Percentiles rank a stretch among this genome's conserved stretches.
phyloP scores from a whole-genome alignment of 1,140 invertebrate species.

The Ridgeia piscesae region DNA sequence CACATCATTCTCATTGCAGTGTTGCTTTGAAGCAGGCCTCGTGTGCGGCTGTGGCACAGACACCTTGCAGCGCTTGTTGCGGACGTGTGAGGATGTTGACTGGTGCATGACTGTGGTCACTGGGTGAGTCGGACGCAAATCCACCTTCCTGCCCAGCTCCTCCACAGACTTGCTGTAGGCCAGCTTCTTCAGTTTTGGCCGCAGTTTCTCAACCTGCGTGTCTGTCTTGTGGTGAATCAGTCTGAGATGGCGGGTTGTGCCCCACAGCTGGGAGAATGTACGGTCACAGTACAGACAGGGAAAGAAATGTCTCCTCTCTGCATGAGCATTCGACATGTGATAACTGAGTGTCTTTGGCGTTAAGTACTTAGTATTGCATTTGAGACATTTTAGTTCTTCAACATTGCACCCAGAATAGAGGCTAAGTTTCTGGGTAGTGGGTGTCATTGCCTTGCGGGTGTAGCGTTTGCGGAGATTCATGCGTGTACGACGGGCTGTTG shows the following conservation, averaged over 20 bases:
- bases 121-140: neutral
- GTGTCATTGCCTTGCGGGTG: neutral
- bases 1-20: neutral
- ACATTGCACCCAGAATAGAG: neutral
- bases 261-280: slow-evolving; percentile 51
- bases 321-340: slow-evolving; percentile 52
- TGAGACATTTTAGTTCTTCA: slow-evolving; percentile 33
- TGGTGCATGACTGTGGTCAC: neutral
- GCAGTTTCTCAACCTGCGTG: slow-evolving; percentile 46
- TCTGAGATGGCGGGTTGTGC: slow-evolving; percentile 51
- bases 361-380: slow-evolving; percentile 43
- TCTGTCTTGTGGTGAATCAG: slow-evolving; percentile 49
- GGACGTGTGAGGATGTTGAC: neutral
- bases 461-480: slow-evolving; percentile 16
- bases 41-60: neutral
- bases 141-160: slow-evolving; percentile 15
- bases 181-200: slow-evolving; percentile 39
- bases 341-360: slow-evolving; percentile 46
- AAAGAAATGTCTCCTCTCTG: slow-evolving; percentile 43
- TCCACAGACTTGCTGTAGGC: slow-evolving; percentile 33
- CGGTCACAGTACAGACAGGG: slow-evolving; percentile 54
- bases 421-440: neutral
- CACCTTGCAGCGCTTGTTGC: neutral
- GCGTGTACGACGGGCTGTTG: neutral
- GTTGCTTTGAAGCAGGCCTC: neutral